Conservation (phyloP, 2,888 invertebrate species). For the Dynastes tityus region DNA sequence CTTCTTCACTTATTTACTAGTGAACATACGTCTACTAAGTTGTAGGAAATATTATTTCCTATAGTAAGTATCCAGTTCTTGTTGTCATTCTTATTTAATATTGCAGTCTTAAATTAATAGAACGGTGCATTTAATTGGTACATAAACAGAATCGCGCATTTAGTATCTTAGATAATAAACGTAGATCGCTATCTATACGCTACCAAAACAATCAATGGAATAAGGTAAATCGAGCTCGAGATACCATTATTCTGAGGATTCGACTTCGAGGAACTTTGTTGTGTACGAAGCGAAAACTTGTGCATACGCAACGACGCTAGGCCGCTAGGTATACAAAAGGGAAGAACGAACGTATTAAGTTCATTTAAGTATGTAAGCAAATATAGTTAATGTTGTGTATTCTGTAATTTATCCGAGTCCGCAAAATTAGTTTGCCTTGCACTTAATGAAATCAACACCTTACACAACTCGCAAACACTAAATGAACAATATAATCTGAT, state of each 20-base stretch:
- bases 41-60: no score
- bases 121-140: no score
- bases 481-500: slow-evolving; percentile 63
- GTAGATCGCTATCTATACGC: background rate
- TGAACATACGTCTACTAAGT: no score
- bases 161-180: background rate
- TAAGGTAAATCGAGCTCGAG: background rate
- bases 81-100: no score
- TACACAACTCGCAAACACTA: slow-evolving; percentile 63
- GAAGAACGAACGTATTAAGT: slow-evolving; percentile 47
- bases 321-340: background rate
- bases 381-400: slow-evolving; percentile 68
- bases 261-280: slow-evolving; percentile 24
- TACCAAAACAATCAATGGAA: background rate
- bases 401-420: slow-evolving; percentile 66
- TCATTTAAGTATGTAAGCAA: slow-evolving; percentile 63
- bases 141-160: no score
- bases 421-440: slow-evolving; percentile 67
- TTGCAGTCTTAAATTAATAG: no score
- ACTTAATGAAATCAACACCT: slow-evolving; percentile 69
- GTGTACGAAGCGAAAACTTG: background rate
- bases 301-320: slow-evolving; percentile 1
- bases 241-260: background rate
- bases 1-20: no score
- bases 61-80: no score